Evolutionary conservation across 2,888 invertebrate genomes (phyloP), one percentile per base, ranked within the genome.

Genomic region (Nudaria mundana): DNA sequence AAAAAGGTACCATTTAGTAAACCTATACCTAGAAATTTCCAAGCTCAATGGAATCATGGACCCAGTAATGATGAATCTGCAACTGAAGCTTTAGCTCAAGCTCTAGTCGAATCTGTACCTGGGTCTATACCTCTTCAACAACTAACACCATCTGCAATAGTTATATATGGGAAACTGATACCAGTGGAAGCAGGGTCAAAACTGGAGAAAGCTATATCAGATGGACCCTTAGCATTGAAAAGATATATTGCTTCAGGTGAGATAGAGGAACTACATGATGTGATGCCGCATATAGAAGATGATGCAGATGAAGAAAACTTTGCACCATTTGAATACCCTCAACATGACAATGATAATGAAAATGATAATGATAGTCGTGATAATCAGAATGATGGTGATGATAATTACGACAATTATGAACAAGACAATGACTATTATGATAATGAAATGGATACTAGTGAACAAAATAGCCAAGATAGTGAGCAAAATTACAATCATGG

Each of bases 11-110:
- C 98, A 5, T 98, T 97, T 71, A 96, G 97, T 61, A 97, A 98
- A 79, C 98, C 98, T 10, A 98, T 98, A 75, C 98, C 98, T 2
- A 93, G 96, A 63, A 96, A 97, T 70, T 98, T 98, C 88, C 97
- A 98, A 85, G 96, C 96, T n/a, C 97, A 97, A 57, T 98, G 98
- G 98, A 96, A 96, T 65, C 95, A 95, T 72, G 93, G 94, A 37
- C 81, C 84, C 18, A 90, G 92, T 31, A 82, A 88, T 22, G 86
- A 90, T 44, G 91, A 91, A 42, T 71, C 79, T 42, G 64, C 81
- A 33, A 69, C 75, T 44, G 94, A 94, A 65, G 92, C 93, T 48
- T 83, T 94, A 39, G 90, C 92, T 61, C 94, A 94, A 71, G 91
- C 94, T 30, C 91, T 94, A 48, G 91, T 89, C 28, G 94, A 94